Evolutionary conservation across 2,113 vertebrate species (phyloP), one percentile per base, ranked within the genome.

Genomic region (Lepidothrix coronata): DNA sequence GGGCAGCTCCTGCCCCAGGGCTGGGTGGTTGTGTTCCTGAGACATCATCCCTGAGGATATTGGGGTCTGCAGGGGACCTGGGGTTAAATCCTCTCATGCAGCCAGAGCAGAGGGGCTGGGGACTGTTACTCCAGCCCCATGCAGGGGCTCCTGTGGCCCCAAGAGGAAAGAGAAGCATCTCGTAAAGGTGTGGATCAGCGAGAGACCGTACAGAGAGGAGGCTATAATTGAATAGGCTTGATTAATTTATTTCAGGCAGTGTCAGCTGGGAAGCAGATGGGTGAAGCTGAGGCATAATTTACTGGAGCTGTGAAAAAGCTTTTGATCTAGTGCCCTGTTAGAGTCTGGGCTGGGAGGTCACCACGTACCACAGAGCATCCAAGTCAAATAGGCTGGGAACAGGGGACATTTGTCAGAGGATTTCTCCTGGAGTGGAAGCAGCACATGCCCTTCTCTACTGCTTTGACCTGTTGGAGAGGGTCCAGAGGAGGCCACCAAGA

Each of bases 231-330:
- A 95, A 92, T 86, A 92, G 84, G 44, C 76, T 93, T 91, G 95
- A 93, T 95, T 95, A 91, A 95, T 97, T 96, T 93, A 91, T 93
- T 96, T 93, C 67, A 67, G 80, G 79, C 86, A 78, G 73, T 81
- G 85, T 92, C 91, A 84, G 44, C 57, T 91, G 93, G 84, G 93
- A 93, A 97, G 93, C 93, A 96, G 93, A 81, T 93, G 94, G 89
- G 86, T 84, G 68, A 95, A 95, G 83, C 95, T 84, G 93, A 91
- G 86, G 77, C 68, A 52, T 91, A 62, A 89, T 95, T 95, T 85
- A 87, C 61, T 49, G 62, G 70, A 91, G 89, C 84, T 82, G 87
- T 89, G 94, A 37, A 91, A 82, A 76, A 89, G 94, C 77, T 95
- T 94, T 91, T 95, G 93, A 75, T 89, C 31, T 23, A 67, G 55